phyloP scores from a whole-genome alignment of 2,888 invertebrate genomes.

The Malthinus flaveolus region DNA sequence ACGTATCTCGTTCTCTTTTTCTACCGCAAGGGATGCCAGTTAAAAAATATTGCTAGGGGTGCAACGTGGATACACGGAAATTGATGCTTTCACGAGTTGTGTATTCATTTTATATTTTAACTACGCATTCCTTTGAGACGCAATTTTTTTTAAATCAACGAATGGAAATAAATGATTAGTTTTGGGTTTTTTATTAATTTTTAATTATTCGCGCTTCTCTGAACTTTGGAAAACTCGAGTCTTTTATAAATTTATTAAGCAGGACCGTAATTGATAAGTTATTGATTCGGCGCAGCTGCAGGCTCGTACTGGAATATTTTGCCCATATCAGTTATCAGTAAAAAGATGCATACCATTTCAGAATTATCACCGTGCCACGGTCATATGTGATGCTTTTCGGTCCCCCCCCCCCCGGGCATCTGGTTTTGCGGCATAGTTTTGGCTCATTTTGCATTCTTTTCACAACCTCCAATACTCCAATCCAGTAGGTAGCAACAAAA shows the following conservation, averaged over 20 bases:
- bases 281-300: not conserved
- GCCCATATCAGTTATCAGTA: too few relatives aligned
- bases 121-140: slow-evolving; percentile 1
- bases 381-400: too few relatives aligned
- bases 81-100: slow-evolving; percentile 14
- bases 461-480: too few relatives aligned
- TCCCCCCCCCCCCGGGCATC: too few relatives aligned
- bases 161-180: slow-evolving; percentile 1
- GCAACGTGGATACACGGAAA: slow-evolving; percentile 11
- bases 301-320: not conserved
- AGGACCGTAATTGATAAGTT: too few relatives aligned
- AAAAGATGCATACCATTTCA: too few relatives aligned
- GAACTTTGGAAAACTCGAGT: not conserved
- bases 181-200: not conserved
- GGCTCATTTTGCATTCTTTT: too few relatives aligned
- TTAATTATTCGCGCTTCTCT: not conserved
- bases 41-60: slow-evolving; percentile 32
- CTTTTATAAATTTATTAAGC: not conserved
- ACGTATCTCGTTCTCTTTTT: slow-evolving; percentile 7
- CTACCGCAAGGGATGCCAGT: slow-evolving; percentile 20
- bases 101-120: slow-evolving; percentile 8
- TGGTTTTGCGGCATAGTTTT: too few relatives aligned
- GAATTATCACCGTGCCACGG: too few relatives aligned
- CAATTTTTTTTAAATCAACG: not conserved
- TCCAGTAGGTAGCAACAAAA: too few relatives aligned